Base-by-base conservation (phyloP, 2,113 vertebrate genomes). In the Callipepla squamata region DNA sequence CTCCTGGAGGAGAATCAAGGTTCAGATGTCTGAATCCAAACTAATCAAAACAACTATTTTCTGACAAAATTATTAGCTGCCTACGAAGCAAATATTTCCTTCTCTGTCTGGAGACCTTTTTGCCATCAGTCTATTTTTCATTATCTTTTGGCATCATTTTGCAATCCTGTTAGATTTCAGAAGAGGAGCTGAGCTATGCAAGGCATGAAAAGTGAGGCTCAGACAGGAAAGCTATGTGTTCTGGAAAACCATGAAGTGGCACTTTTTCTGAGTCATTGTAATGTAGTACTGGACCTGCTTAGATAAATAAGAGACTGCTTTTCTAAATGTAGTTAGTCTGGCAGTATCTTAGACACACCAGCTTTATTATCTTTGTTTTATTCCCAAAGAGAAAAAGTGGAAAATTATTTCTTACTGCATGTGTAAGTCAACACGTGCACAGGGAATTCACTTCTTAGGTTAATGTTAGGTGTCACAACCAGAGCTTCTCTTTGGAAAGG, bases 31-130 rank as follows among this genome's bases (percentile, higher is more conserved):
- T 89, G 78, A 95, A 82, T 75, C 65, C 66, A 90, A 95, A 91
- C 82, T 92, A 91, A 95, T 86, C 65, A 95, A 95, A 96, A 93
- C 62, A 93, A 78, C 66, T 62, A 51, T 89, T 94, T 87, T 92
- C 89, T 69, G 45, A 84, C 83, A 86, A 95, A 93, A 97, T 92
- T 92, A 95, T 93, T 94, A 94, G 51, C 86, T 95, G 86, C 70
- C 75, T 77, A 42, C 69, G 84, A 95, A 93, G 70, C 58, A 96
- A 95, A 82, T 94, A 85, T 91, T 92, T 91, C 94, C 76, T 59
- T 70, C 74, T 90, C 81, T 94, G 67, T 88, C 80, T 95, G 74
- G 69, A 90, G 69, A 63, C 55, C 66, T 92, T 91, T 90, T 47
- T 90, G 74, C 80, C 93, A 76, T 92, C 79, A 82, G 70, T 28